Conservation (phyloP, 1,140 invertebrate species). For the Drosophila guanche region DNA sequence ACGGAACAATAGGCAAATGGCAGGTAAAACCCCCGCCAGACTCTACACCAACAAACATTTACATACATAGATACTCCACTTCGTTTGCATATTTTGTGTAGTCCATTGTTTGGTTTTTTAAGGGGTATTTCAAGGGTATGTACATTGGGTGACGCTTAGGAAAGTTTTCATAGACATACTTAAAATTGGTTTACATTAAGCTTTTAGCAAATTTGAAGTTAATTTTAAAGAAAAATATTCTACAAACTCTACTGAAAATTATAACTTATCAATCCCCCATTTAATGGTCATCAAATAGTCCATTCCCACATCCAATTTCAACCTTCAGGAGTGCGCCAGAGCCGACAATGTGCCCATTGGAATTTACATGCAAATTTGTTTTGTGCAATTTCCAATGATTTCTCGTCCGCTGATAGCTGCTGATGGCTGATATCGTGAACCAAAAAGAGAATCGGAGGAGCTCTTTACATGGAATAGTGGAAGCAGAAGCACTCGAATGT, state of each 20-base stretch:
- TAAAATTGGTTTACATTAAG: too few relatives aligned
- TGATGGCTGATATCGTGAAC: slow-evolving; percentile 40
- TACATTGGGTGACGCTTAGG: too few relatives aligned
- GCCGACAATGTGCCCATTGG: slow-evolving; percentile 69
- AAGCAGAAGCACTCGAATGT: slow-evolving; percentile 43
- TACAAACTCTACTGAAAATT: too few relatives aligned
- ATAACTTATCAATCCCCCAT: too few relatives aligned
- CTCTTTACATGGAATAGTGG: slow-evolving; percentile 9
- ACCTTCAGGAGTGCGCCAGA: neutral
- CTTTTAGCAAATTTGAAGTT: too few relatives aligned
- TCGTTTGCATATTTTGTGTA: slow-evolving; percentile 65
- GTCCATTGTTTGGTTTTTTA: slow-evolving; percentile 15
- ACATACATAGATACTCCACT: slow-evolving; percentile 70
- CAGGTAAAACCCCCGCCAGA: slow-evolving; percentile 54
- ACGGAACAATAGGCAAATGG: slow-evolving; percentile 50
- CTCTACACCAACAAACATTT: slow-evolving; percentile 65
- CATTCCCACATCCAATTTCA: too few relatives aligned
- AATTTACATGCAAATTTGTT: slow-evolving; percentile 77
- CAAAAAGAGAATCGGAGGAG: neutral
- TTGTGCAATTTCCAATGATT: slow-evolving; percentile 51
- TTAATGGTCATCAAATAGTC: too few relatives aligned
- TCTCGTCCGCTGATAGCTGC: slow-evolving; percentile 58
- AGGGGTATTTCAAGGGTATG: slow-evolving; percentile 28
- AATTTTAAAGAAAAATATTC: too few relatives aligned
- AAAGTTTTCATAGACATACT: too few relatives aligned